A percentile compares a stretch with the other conserved stretches of the same genome.
phyloP scores from a whole-genome alignment of 2,797 vertebrate genomes.

The Serranus cabrilla region DNA sequence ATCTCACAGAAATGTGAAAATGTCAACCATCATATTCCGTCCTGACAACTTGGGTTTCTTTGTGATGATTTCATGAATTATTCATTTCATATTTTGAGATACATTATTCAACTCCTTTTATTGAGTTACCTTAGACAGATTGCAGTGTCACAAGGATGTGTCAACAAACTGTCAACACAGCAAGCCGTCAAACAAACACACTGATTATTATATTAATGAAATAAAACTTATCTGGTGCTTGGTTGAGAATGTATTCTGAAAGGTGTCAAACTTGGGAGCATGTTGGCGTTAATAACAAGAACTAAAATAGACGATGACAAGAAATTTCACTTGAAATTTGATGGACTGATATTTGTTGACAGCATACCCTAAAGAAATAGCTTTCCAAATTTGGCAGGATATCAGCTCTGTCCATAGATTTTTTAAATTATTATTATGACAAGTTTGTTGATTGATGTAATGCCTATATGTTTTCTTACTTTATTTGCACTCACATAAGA shows the following conservation, averaged over 20 bases:
- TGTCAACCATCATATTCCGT: constrained; percentile 19
- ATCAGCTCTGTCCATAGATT: neutral
- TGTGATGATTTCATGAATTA: constrained; percentile 55
- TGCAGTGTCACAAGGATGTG: constrained; percentile 26
- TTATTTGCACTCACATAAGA: too few relatives aligned
- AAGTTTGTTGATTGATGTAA: neutral
- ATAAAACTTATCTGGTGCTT: constrained; percentile 9
- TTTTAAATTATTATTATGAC: neutral
- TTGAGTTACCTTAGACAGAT: constrained; percentile 40
- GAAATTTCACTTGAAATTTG: too few relatives aligned
- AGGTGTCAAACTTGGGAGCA: constrained; percentile 30
- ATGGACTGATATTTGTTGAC: constrained; percentile 13
- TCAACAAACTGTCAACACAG: constrained; percentile 34
- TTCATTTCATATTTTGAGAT: constrained; percentile 57
- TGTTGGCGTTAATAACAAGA: neutral
- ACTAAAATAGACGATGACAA: constrained; percentile 5
- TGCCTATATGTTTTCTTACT: too few relatives aligned
- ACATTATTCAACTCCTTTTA: constrained; percentile 42
- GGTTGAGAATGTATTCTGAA: constrained; percentile 35
- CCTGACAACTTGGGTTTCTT: constrained; percentile 29
- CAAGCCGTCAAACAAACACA: constrained; percentile 6
- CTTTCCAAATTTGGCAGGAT: neutral
- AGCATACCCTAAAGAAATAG: neutral
- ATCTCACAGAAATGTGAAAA: constrained; percentile 35
- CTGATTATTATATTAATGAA: constrained; percentile 35